phyloP scores from a whole-genome alignment of 2,888 invertebrate species.

The Cerastis leucographa region DNA sequence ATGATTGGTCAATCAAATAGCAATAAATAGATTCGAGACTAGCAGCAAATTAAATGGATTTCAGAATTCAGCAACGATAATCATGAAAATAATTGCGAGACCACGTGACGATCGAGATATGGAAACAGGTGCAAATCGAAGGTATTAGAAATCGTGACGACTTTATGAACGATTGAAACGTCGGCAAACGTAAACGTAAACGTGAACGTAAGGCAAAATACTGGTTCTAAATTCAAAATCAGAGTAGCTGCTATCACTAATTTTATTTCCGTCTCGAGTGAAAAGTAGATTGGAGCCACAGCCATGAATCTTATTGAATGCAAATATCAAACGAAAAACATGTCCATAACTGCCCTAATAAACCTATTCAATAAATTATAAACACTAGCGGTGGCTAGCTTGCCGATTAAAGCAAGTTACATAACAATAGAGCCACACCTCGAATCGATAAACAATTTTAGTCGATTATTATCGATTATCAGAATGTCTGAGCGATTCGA shows the following conservation, averaged over 20 bases:
- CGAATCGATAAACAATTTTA: constrained; percentile 47
- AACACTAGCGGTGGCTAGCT: constrained; percentile 49
- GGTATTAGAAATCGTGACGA: constrained; percentile 7
- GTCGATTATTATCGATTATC: constrained; percentile 62
- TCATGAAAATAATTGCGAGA: neutral
- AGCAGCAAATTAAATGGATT: neutral
- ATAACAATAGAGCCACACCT: constrained; percentile 59
- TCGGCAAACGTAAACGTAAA: no score
- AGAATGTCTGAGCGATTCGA: constrained; percentile 58
- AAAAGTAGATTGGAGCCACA: neutral
- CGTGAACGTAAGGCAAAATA: neutral
- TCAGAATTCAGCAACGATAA: neutral
- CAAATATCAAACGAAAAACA: constrained; percentile 27
- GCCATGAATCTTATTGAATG: constrained; percentile 18
- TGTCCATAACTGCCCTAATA: constrained; percentile 10
- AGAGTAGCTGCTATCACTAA: neutral
- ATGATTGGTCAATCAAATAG: neutral
- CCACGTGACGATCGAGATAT: neutral
- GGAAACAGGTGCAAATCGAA: neutral
- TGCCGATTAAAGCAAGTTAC: constrained; percentile 39
- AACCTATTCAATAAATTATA: constrained; percentile 43
- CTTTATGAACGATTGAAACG: neutral
- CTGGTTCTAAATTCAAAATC: neutral
- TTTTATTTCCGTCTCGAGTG: neutral
- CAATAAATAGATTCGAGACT: neutral